Conservation (phyloP, 2,888 invertebrate genomes). For the Notocelia uddmanniana region DNA sequence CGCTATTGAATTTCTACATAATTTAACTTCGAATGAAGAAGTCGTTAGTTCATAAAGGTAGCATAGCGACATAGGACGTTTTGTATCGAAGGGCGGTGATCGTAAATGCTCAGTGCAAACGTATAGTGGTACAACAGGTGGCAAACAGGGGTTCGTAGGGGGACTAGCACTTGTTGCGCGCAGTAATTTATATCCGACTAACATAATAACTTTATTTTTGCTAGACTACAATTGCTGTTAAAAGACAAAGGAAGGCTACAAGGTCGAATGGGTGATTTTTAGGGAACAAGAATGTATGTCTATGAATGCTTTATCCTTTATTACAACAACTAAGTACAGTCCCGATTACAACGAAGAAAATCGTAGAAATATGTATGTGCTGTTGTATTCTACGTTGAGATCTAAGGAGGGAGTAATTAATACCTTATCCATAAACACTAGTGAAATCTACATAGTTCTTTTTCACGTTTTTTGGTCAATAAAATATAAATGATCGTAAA, state of each 20-base stretch:
- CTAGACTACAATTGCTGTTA: conserved; percentile 18
- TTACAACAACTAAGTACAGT: not conserved
- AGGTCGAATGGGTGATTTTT: conserved; percentile 3
- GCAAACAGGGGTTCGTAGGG: conserved; percentile 61
- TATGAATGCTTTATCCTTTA: not conserved
- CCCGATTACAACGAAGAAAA: not conserved
- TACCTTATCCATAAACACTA: too few relatives aligned
- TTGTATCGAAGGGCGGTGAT: not conserved
- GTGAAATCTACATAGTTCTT: too few relatives aligned
- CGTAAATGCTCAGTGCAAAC: conserved; percentile 55
- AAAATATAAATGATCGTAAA: too few relatives aligned
- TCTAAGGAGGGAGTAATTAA: too few relatives aligned
- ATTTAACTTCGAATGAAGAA: conserved; percentile 15
- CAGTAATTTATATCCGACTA: conserved; percentile 51
- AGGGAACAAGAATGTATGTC: not conserved
- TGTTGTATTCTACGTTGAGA: too few relatives aligned
- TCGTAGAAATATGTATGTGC: too few relatives aligned
- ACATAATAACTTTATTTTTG: conserved; percentile 61
- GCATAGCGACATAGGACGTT: conserved; percentile 10
- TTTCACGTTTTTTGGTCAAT: too few relatives aligned
- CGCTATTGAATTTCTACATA: conserved; percentile 42
- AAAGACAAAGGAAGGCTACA: conserved; percentile 33
- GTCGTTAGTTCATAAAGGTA: conserved; percentile 9
- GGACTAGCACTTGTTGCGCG: conserved; percentile 72
- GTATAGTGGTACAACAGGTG: conserved; percentile 69